Percentiles rank a stretch among this genome's conserved stretches.
Conservation (phyloP, 2,113 vertebrate genomes). For the Semnornis frantzii region DNA sequence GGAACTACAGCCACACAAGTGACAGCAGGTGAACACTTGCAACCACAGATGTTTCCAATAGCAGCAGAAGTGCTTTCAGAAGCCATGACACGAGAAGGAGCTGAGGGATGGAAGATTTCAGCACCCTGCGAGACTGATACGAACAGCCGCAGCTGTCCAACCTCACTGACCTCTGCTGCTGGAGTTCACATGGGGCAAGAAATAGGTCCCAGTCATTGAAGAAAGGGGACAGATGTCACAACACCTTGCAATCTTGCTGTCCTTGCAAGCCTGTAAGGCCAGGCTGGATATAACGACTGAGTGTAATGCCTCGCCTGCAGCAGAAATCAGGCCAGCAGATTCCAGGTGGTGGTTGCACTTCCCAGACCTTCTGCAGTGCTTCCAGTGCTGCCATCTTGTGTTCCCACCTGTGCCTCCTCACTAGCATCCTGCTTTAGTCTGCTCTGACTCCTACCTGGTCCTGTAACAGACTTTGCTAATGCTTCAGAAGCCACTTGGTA, state of each 20-base stretch:
- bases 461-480: neutral
- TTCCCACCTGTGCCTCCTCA: neutral
- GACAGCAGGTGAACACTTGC: neutral
- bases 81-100: neutral
- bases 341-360: neutral
- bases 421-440: neutral
- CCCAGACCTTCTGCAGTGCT: neutral
- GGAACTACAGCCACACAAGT: neutral
- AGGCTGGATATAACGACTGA: neutral
- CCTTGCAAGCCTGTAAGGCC: neutral
- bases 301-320: neutral
- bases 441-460: neutral
- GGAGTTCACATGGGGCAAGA: neutral
- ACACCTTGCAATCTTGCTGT: neutral
- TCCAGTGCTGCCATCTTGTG: conserved; percentile 48
- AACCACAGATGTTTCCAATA: neutral
- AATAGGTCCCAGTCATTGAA: neutral
- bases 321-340: neutral
- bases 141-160: neutral
- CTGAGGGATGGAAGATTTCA: neutral
- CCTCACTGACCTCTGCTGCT: neutral
- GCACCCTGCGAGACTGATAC: neutral
- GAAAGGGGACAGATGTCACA: neutral
- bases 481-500: neutral
- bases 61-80: neutral